Percentiles rank a stretch among this genome's conserved stretches.
Evolutionary conservation across 1,140 invertebrate genomes (phyloP).

Genomic region (Teleogryllus occipitalis): DNA sequence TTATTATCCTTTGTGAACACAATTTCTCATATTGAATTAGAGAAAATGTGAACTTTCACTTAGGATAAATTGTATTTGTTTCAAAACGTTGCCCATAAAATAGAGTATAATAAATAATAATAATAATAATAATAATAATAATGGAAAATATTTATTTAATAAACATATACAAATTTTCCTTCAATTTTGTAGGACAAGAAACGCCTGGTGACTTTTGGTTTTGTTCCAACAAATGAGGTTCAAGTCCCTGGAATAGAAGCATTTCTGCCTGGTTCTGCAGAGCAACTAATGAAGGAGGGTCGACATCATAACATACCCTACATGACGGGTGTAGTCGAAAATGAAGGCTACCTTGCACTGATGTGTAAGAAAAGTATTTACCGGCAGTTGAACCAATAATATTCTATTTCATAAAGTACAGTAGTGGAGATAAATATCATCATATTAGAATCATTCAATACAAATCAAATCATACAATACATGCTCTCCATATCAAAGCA

Average conservation of each 20-base stretch:
- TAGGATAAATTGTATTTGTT: neutral
- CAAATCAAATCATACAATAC: too few species aligned
- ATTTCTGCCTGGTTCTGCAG: neutral
- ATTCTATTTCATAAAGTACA: too few species aligned
- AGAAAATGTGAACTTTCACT: neutral
- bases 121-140: neutral
- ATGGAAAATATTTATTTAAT: neutral
- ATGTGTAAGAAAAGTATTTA: neutral
- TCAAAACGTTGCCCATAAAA: neutral
- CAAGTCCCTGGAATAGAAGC: neutral
- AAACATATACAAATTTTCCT: neutral
- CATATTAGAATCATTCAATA: too few species aligned
- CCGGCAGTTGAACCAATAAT: too few species aligned
- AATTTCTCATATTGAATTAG: neutral
- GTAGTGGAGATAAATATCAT: too few species aligned
- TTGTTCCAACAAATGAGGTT: neutral
- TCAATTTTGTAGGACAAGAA: neutral
- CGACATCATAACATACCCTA: neutral
- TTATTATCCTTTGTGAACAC: too few species aligned
- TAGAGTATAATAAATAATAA: neutral
- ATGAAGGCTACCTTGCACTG: neutral
- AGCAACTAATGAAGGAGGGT: neutral
- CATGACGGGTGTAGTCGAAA: neutral
- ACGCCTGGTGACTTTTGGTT: neutral
- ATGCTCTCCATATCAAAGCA: too few species aligned